These are phyloP conservation scores for Carcina quercana DNA, from an alignment of 2,888 invertebrate genomes.

Conservation along the genomic window DNA sequence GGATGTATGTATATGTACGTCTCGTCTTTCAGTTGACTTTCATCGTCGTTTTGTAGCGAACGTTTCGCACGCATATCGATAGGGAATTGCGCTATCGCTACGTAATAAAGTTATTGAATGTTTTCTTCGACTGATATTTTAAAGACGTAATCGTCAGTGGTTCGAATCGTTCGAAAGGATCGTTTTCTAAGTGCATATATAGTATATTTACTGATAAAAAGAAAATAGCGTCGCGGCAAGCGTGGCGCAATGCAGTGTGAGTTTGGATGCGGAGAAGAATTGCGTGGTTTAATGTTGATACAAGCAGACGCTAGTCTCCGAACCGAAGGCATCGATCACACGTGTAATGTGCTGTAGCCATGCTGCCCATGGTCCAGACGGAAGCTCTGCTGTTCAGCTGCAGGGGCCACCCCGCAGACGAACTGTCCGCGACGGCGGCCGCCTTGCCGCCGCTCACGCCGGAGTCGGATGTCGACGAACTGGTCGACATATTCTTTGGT, in stretches of 20 bases:
- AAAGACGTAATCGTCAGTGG: constrained; percentile 22
- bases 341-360: constrained; percentile 51
- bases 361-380: constrained; percentile 67
- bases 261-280: constrained; percentile 59
- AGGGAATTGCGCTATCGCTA: constrained; percentile 68
- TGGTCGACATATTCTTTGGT: constrained; percentile 66
- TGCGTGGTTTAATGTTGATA: constrained; percentile 52
- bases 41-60: constrained; percentile 72
- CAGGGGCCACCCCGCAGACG: constrained; percentile 50
- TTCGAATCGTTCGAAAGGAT: constrained; percentile 19
- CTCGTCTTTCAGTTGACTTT: constrained; percentile 75
- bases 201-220: constrained; percentile 31
- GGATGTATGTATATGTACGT: constrained; percentile 72
- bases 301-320: constrained; percentile 40
- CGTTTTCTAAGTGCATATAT: constrained; percentile 18
- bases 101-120: constrained; percentile 61
- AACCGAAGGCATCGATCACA: constrained; percentile 41
- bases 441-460: constrained; percentile 64
- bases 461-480: constrained; percentile 61
- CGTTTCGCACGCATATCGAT: constrained; percentile 70
- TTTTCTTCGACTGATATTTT: constrained; percentile 33
- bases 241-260: constrained; percentile 73
- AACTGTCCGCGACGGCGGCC: constrained; percentile 55
- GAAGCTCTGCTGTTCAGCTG: constrained; percentile 59
- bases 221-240: constrained; percentile 57